These are phyloP conservation scores for Diadema setosum DNA, from an alignment of 35 echinoderm and acorn worm species.

Conservation along the genomic window DNA sequence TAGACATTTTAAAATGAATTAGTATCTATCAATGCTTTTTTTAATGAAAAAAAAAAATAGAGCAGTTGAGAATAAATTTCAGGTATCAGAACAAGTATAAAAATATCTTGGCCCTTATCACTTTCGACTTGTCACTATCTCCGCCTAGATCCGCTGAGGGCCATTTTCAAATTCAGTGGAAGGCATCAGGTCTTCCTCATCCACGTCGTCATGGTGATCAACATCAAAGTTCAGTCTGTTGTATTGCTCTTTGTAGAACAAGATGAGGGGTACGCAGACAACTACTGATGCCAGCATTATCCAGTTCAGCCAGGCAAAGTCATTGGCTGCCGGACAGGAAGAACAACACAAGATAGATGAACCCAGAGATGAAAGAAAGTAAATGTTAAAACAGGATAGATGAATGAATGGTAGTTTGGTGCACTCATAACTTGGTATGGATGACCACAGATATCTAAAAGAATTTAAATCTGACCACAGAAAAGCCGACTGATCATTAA, in stretches of 20 bases:
- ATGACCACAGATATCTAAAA: neutral
- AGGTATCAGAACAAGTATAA: too few species aligned
- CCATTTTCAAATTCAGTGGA: too few species aligned
- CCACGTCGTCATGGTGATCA: neutral
- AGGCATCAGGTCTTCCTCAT: neutral
- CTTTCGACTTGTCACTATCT: too few species aligned
- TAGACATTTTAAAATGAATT: too few species aligned
- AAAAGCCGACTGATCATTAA: neutral
- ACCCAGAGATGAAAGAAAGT: neutral
- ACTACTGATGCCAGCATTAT: conserved; percentile 42
- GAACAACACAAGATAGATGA: neutral
- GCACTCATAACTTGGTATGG: neutral
- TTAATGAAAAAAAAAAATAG: too few species aligned
- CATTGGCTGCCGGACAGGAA: conserved; percentile 1
- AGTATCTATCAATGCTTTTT: too few species aligned
- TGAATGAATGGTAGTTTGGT: neutral
- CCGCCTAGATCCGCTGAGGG: too few species aligned
- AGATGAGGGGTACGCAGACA: conserved; percentile 25
- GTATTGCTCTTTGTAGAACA: conserved; percentile 67
- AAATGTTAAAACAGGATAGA: neutral
- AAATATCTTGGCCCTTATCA: too few species aligned
- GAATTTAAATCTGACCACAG: neutral
- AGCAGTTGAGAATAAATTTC: too few species aligned
- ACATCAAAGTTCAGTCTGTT: conserved; percentile 41
- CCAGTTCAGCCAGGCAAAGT: conserved; percentile 67